phyloP scores from a whole-genome alignment of 2,797 vertebrate species.

The Periophthalmus magnuspinnatus region DNA sequence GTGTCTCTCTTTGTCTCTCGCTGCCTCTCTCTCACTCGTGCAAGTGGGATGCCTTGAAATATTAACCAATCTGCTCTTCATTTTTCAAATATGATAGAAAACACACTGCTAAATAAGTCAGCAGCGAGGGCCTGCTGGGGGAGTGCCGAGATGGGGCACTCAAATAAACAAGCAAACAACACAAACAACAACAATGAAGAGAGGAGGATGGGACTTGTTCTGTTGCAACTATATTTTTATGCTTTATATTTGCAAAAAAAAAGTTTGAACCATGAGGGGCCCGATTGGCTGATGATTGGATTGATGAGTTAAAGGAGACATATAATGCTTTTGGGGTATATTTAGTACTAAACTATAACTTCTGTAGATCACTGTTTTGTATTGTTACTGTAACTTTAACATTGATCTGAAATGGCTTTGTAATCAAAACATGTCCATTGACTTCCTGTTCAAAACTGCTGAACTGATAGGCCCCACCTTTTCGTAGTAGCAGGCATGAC shows the following conservation, averaged over 20 bases:
- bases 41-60: slow-evolving; percentile 73
- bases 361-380: background rate
- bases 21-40: slow-evolving; percentile 26
- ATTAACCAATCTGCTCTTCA: slow-evolving; percentile 77
- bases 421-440: too few species aligned
- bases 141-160: slow-evolving; percentile 40
- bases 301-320: background rate
- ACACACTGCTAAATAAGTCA: slow-evolving; percentile 79
- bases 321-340: too few species aligned
- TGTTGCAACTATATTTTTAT: slow-evolving; percentile 1
- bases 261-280: background rate
- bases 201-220: slow-evolving; percentile 12
- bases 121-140: slow-evolving; percentile 77
- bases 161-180: slow-evolving; percentile 65
- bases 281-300: background rate
- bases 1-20: slow-evolving; percentile 8
- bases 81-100: slow-evolving; percentile 77
- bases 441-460: too few species aligned
- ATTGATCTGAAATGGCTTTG: too few species aligned
- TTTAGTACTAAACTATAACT: too few species aligned
- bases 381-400: too few species aligned
- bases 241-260: background rate
- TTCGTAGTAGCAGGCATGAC: too few species aligned
- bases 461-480: too few species aligned
- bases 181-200: slow-evolving; percentile 57